Conservation (phyloP, 92 coral and sea anemone genomes). For the Umimayanthus chanpuru region DNA sequence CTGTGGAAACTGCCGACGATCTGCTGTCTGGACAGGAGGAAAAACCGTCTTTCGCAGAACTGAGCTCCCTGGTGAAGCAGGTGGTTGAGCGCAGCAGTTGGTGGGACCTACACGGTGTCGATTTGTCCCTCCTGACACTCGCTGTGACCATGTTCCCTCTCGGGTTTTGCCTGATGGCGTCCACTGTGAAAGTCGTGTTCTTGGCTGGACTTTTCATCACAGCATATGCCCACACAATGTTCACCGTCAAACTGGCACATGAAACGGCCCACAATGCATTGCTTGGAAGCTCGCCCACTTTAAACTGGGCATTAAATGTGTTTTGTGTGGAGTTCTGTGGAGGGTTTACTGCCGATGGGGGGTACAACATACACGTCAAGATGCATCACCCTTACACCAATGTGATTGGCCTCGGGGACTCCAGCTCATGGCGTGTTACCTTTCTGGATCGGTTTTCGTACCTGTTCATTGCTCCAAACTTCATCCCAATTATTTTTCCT, state of each 20-base stretch:
- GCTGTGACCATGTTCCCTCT: constrained; percentile 60
- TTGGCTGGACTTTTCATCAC: constrained; percentile 61
- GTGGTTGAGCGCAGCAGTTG: constrained; percentile 63
- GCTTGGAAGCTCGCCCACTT: constrained; percentile 64
- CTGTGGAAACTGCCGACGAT: not conserved
- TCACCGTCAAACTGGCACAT: constrained; percentile 73
- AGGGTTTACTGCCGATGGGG: constrained; percentile 68
- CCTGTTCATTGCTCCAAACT: constrained; percentile 75
- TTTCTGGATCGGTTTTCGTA: constrained; percentile 68
- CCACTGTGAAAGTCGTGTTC: constrained; percentile 55
- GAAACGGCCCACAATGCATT: constrained; percentile 68
- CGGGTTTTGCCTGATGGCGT: constrained; percentile 59
- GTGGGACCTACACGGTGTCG: constrained; percentile 88
- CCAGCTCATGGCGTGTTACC: constrained; percentile 80
- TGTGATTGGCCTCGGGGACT: constrained; percentile 83
- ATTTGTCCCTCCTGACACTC: constrained; percentile 53
- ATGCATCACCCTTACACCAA: constrained; percentile 87
- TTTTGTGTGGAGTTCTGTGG: constrained; percentile 80
- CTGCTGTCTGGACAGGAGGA: not conserved
- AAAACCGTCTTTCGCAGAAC: constrained; percentile 62
- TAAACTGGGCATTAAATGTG: constrained; percentile 57
- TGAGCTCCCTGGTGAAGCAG: constrained; percentile 62
- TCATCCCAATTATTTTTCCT: constrained; percentile 62
- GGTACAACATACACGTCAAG: constrained; percentile 66
- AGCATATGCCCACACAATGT: constrained; percentile 56